Percentiles rank a stretch among this genome's conserved stretches.
phyloP scores from a whole-genome alignment of 2,888 invertebrate genomes.

The Torymus aiolomorphi region DNA sequence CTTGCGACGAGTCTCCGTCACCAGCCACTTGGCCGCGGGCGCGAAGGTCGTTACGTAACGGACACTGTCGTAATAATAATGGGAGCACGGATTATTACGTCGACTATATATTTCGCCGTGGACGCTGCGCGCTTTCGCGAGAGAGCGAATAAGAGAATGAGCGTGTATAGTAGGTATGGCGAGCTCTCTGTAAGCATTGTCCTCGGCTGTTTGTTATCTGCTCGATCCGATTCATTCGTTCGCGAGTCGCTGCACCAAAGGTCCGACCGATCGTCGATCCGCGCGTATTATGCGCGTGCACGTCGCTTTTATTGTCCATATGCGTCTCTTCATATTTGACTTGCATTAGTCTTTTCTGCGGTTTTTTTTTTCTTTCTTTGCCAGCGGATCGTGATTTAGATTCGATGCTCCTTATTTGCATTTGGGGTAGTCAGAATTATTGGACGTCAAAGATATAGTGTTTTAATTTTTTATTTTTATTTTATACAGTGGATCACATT shows the following conservation, averaged over 20 bases:
- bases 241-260: too few species aligned
- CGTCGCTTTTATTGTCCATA: background rate
- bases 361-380: too few species aligned
- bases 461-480: too few species aligned
- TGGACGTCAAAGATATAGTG: too few species aligned
- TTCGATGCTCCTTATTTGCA: too few species aligned
- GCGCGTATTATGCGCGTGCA: background rate
- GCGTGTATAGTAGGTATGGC: background rate
- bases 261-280: background rate
- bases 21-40: constrained; percentile 10
- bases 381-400: too few species aligned
- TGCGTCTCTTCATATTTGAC: background rate
- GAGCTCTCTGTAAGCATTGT: constrained; percentile 12
- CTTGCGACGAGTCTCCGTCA: background rate
- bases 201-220: constrained; percentile 10
- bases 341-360: background rate
- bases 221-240: background rate
- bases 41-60: constrained; percentile 54
- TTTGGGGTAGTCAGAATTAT: too few species aligned
- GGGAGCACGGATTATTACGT: constrained; percentile 54
- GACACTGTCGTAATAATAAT: constrained; percentile 52
- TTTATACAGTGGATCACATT: too few species aligned
- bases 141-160: too few species aligned
- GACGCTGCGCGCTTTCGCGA: background rate
- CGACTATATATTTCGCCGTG: constrained; percentile 33